Base-by-base conservation (phyloP, 2,113 vertebrate genomes). In the Pyxicephalus adspersus region DNA sequence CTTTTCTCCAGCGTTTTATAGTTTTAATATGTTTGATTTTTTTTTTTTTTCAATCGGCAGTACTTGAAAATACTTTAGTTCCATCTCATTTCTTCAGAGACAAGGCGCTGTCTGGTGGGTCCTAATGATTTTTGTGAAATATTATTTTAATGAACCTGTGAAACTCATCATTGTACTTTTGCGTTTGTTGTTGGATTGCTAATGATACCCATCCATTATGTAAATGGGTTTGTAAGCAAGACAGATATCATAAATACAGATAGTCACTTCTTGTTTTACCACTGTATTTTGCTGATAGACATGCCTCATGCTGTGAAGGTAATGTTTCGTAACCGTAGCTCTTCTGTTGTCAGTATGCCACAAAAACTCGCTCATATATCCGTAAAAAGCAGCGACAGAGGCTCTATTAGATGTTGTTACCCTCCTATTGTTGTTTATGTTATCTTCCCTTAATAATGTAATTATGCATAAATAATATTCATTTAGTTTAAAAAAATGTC, bases 201-300 rank as follows among this genome's bases (percentile, higher is more conserved):
- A 96, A 96, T 96, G 95, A 93, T 91, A 93, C 89, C 91, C 94
- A 96, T 96, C 94, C 92, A 95, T 97, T 96, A 95, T 93, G 90
- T 94, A 95, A 96, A 97, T 97, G 94, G 93, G 91, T 95, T 94
- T 93, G 91, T 91, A 91, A 94, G 93, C 90, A 92, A 90, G 92
- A 89, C 90, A 94, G 95, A 93, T 91, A 93, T 92, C 93, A 94
- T 94, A 94, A 92, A 93, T 94, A 94, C 94, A 93, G 92, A 91
- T 91, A 85, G 87, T 88, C 86, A 85, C 87, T 86, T 87, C 85
- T 89, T 91, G 45, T 91, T 90, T 85, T 93, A 89, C 92, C 89
- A 91, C 90, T 90, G 90, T 64, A 66, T 90, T 92, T 87, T 92
- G 90, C 92, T 91, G 91, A 92, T 91, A 86, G 91, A 89, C 90